Conservation (phyloP, 2,113 vertebrate species). For the Cygnus buccinator region DNA sequence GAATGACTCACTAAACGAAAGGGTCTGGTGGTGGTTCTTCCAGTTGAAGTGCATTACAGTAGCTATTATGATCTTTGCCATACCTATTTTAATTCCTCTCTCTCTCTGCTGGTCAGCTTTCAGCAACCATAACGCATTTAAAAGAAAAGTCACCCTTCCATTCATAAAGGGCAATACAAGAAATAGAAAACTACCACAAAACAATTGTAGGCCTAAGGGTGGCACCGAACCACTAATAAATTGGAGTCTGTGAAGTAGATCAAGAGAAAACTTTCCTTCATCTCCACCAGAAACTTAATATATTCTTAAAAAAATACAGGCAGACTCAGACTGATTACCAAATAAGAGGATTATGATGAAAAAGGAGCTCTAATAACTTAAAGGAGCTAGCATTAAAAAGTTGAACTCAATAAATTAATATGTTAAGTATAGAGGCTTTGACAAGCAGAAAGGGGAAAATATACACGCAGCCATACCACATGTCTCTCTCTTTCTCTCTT, state of each 20-base stretch:
- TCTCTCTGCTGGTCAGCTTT: neutral
- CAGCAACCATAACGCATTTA: neutral
- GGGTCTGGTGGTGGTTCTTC: neutral
- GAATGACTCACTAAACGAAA: neutral
- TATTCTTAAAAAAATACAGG: neutral
- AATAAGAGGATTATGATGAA: constrained; percentile 66
- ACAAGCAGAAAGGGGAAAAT: constrained; percentile 1
- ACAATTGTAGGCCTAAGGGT: neutral
- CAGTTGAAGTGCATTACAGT: neutral
- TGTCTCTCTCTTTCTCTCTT: neutral
- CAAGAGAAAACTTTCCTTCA: constrained; percentile 54
- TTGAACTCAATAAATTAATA: constrained; percentile 58
- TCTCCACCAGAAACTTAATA: constrained; percentile 25
- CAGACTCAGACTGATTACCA: constrained; percentile 55
- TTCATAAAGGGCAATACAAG: neutral
- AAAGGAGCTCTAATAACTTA: constrained; percentile 42
- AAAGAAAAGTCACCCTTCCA: neutral
- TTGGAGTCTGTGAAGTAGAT: constrained; percentile 46
- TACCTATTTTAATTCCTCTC: neutral
- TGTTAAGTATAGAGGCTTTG: constrained; percentile 45
- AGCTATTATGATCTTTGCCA: neutral
- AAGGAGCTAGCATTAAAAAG: constrained; percentile 53
- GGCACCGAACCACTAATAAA: neutral
- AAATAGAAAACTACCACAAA: neutral
- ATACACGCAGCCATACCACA: neutral